phyloP scores from a whole-genome alignment of 2,888 invertebrate species.

The Metallyticus violacea region DNA sequence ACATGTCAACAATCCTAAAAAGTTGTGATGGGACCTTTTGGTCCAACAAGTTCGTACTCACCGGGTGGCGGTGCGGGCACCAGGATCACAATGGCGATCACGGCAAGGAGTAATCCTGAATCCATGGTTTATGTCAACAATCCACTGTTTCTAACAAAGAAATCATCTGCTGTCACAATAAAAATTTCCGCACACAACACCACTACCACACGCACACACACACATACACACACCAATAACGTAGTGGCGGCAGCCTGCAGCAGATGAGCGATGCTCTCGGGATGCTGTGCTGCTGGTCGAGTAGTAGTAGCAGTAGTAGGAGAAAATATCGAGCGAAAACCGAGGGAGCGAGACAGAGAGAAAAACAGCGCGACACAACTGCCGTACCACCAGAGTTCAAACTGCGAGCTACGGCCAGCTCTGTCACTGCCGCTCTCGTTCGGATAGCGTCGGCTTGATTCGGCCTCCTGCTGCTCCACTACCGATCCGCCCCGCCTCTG shows the following conservation, averaged over 20 bases:
- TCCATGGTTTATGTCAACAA: neutral
- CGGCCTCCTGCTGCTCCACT: neutral
- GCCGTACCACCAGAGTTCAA: neutral
- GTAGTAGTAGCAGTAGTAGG: no score
- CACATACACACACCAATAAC: neutral
- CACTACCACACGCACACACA: neutral
- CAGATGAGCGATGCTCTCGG: neutral
- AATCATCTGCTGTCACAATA: neutral
- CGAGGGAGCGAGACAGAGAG: neutral
- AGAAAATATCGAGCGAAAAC: neutral
- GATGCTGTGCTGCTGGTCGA: neutral
- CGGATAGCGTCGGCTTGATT: neutral
- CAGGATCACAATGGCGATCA: constrained; percentile 3
- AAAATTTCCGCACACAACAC: neutral
- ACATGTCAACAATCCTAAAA: no score
- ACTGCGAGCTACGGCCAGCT: neutral
- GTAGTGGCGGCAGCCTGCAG: no score
- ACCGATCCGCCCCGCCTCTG: no score
- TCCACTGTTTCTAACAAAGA: neutral
- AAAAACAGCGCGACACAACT: neutral
- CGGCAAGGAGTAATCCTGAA: neutral
- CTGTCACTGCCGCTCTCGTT: neutral
- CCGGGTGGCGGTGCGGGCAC: neutral
- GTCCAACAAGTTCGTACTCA: neutral
- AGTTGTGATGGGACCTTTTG: no score